Conservation (phyloP, 2,888 invertebrate species). For the Chalcis sispes region DNA sequence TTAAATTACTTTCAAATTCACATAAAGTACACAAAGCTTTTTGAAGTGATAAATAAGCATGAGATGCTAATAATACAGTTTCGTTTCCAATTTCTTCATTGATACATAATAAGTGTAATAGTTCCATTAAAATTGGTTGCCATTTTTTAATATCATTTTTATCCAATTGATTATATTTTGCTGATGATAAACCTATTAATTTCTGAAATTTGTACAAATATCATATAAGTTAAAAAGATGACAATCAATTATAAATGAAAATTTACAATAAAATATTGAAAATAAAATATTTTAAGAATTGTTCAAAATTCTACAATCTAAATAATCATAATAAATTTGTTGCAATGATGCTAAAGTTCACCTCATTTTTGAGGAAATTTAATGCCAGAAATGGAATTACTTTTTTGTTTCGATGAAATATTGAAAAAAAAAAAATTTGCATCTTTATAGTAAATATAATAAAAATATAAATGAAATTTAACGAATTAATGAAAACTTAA, state of each 20-base stretch:
- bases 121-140: conserved; percentile 46
- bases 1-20: conserved; percentile 55
- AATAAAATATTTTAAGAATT: too few relatives aligned
- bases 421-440: too few relatives aligned
- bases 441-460: too few relatives aligned
- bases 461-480: too few relatives aligned
- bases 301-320: too few relatives aligned
- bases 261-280: not conserved
- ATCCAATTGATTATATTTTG: conserved; percentile 30
- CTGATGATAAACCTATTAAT: conserved; percentile 60
- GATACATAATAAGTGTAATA: conserved; percentile 31
- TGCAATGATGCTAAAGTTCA: too few relatives aligned
- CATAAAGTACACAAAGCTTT: conserved; percentile 43
- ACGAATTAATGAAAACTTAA: not conserved
- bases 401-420: too few relatives aligned
- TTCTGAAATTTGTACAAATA: conserved; percentile 60
- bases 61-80: conserved; percentile 64
- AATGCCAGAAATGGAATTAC: too few relatives aligned
- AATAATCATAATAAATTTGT: too few relatives aligned
- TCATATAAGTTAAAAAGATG: not conserved
- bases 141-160: conserved; percentile 49
- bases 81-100: conserved; percentile 63
- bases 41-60: conserved; percentile 65
- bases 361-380: too few relatives aligned
- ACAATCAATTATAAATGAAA: not conserved